Evolutionary conservation across 2,797 vertebrate genomes (phyloP), one percentile per base, ranked within the genome.

Genomic region (Galaxias olidus): DNA sequence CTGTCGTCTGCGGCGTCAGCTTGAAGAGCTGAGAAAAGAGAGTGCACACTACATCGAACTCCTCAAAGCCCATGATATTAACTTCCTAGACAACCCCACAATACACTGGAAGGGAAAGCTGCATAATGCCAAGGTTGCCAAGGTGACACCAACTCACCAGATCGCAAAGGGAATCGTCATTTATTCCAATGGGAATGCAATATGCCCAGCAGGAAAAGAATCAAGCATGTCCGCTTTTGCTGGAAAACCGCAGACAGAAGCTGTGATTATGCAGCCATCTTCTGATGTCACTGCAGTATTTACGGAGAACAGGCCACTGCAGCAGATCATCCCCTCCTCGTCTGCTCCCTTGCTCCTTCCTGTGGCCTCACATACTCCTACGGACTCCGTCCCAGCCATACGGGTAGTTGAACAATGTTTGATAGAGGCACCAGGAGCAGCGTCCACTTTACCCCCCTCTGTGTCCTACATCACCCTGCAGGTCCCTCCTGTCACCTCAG

Each of bases 21-120:
- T 97, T 82, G 94, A 98, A 0, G 96, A 98, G 63, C 86, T 98
- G 59, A 93, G 95, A 62, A 98, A 93, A 76, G 97, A 99, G 88
- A 98, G 96, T 0, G 92, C 89, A 78, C 94, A 96, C 73, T 99
- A 98, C 74, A 96, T 98, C 0, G 95, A 98, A 51, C 93, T 99
- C 49, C 92, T 99, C 68, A 98, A 98, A 90, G 95, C 95, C 72
- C 95, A 99, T 60, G 96, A 96, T 73, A 96, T 99, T 79, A 97
- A 94, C 83, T 86, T 97, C 58, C 92, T 98, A 12, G 96, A 98
- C 54, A 97, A 99, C 76, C 97, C 96, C 51, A 98, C 97, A 1
- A 89, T 98, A 76, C 95, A 98, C 86, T 99, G 98, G 98, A 98
- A 97, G 83, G 96, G 97, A 71, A 98, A 96, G 79, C 90, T 95